Evolutionary conservation across 2,888 invertebrate species (phyloP).

Genomic region (Barypeithes pellucidus): DNA sequence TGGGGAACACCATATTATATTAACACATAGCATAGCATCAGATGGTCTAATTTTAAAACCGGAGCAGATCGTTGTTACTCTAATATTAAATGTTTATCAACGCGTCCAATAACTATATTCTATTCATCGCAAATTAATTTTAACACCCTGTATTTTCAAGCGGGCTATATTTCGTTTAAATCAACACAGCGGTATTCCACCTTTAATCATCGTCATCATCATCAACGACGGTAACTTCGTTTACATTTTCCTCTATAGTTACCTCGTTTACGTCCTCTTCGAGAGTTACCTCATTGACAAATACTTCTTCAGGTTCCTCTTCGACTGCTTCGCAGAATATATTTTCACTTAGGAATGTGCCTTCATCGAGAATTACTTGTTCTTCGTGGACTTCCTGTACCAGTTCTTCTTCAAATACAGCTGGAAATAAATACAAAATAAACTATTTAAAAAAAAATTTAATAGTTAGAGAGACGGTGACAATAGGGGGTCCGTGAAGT

Average conservation of each 20-base stretch:
- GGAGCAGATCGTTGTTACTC: too few species aligned
- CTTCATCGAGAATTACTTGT: conserved; percentile 60
- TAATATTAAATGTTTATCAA: too few species aligned
- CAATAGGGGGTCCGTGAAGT: too few species aligned
- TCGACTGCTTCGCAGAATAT: conserved; percentile 63
- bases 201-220: conserved; percentile 17
- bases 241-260: conserved; percentile 62
- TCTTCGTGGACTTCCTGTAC: conserved; percentile 57
- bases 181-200: not conserved
- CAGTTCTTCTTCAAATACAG: conserved; percentile 52
- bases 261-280: conserved; percentile 67
- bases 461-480: too few species aligned
- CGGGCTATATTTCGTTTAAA: not conserved
- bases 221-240: conserved; percentile 57
- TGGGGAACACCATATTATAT: too few species aligned
- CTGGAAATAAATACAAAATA: conserved; percentile 26
- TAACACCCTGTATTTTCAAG: conserved; percentile 4
- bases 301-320: conserved; percentile 62
- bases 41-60: too few species aligned
- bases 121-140: conserved; percentile 6
- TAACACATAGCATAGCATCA: too few species aligned
- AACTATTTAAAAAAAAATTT: not conserved
- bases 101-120: too few species aligned
- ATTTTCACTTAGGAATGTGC: conserved; percentile 64
- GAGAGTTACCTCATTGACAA: conserved; percentile 68